A percentile compares a stretch with the other conserved stretches of the same genome.
Evolutionary conservation across 2,797 vertebrate genomes (phyloP).

Genomic region (Mionectes olivaceus): DNA sequence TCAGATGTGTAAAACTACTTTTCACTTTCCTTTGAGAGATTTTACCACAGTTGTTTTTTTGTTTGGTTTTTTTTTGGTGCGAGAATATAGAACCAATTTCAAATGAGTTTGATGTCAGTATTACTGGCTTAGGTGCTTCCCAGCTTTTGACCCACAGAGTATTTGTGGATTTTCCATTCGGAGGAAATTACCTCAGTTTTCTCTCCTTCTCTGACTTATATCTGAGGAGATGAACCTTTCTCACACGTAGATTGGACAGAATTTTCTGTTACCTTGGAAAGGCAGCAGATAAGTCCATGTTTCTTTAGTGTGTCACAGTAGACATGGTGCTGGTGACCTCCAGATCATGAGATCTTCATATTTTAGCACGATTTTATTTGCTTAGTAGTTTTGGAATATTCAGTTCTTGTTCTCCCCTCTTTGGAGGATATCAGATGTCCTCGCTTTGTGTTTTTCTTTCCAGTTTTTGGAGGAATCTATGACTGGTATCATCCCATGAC

Average conservation of each 20-base stretch:
- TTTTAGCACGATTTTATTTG: not conserved
- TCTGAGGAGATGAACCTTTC: not conserved
- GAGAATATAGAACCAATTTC: not conserved
- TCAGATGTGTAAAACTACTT: not conserved
- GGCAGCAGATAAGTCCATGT: not conserved
- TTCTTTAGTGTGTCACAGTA: not conserved
- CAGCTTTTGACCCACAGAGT: not conserved
- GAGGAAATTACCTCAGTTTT: not conserved
- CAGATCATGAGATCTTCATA: fast-evolving
- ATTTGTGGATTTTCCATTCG: not conserved
- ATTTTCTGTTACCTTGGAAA: not conserved
- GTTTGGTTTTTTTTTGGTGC: not conserved
- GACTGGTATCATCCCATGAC: not conserved
- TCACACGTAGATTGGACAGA: fast-evolving
- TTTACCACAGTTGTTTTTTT: fast-evolving
- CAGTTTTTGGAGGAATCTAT: not conserved
- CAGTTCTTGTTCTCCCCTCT: not conserved
- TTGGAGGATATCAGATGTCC: not conserved
- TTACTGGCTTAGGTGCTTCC: not conserved
- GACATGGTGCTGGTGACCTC: not conserved
- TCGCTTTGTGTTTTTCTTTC: not conserved
- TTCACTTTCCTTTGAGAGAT: not conserved
- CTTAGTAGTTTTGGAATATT: not conserved
- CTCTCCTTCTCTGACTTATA: not conserved
- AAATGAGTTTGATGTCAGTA: not conserved